Base-by-base conservation (phyloP, 2,888 invertebrate genomes). In the Lordiphosa andalusiaca region DNA sequence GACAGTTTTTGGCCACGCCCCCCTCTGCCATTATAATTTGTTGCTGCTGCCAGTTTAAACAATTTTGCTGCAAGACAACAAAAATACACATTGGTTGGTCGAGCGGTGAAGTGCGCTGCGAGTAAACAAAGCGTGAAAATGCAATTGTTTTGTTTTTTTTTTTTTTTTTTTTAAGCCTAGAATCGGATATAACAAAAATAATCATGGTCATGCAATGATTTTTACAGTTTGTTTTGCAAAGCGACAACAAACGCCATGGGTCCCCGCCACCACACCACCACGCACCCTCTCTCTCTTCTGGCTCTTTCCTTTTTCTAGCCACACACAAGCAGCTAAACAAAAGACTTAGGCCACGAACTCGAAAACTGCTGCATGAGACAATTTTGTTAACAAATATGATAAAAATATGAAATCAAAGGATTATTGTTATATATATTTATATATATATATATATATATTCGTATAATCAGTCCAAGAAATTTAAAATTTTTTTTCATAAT, bases 101-200 rank as follows among this genome's bases (percentile, higher is more conserved):
- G 13, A 9, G n/a, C 4, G 12, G 10, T 7, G n/a, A 53, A 38
- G 23, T 49, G 51, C 59, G 41, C 23, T 21, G 42, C 52, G 60
- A 40, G 67, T 52, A 64, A 61, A 37, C 76, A 86, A 86, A 86
- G 77, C 87, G 86, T 86, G 87, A 86, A 86, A 87, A 84, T 85
- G 78, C 81, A 81, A 73, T 85, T 86, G 84, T 78, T 71, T 23
- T 23, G 23, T 23, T 23, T 23, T 2, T 1, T 2, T 19, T 19
- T 19, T 19, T 19, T 19, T 19, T 19, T 19, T 19, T 19, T 4
- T 19, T 1, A 19, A 19, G 21, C 13, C 41, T 25, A 39, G 23
- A 48, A 59, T 38, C 16, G 59, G 51, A 57, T 38, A 41, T 49
- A 53, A n/a, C n/a, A 39, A 30, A 38, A 35, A 59, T 73, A 54